These are phyloP conservation scores for Ruditapes philippinarum DNA, from an alignment of 1,140 invertebrate genomes.

Conservation along the genomic window DNA sequence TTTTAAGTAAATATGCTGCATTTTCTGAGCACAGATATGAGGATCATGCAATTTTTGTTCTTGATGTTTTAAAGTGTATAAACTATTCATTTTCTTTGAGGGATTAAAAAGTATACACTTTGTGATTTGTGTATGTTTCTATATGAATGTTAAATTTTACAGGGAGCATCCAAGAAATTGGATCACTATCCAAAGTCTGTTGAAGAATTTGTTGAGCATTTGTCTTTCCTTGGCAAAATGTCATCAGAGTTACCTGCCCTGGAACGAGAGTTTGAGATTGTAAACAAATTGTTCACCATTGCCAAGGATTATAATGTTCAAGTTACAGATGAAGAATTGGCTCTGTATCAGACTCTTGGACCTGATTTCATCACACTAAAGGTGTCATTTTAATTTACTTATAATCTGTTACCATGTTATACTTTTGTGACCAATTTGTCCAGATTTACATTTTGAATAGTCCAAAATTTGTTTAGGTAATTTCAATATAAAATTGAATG, in stretches of 20 bases:
- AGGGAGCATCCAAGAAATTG: slow-evolving; percentile 85
- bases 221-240: slow-evolving; percentile 85
- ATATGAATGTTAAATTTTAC: too few relatives aligned
- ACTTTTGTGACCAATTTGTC: too few relatives aligned
- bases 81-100: background rate
- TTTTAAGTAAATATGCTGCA: too few relatives aligned
- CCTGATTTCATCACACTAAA: slow-evolving; percentile 86
- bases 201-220: slow-evolving; percentile 87
- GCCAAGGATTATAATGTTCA: slow-evolving; percentile 83
- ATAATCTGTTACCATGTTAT: too few relatives aligned
- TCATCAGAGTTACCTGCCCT: slow-evolving; percentile 84
- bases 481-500: too few relatives aligned
- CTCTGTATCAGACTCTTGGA: slow-evolving; percentile 85
- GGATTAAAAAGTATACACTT: background rate
- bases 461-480: too few relatives aligned
- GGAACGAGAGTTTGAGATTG: slow-evolving; percentile 84
- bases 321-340: slow-evolving; percentile 84
- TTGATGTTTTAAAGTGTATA: background rate
- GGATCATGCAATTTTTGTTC: background rate
- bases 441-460: too few relatives aligned
- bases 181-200: slow-evolving; percentile 83
- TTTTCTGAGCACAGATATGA: too few relatives aligned
- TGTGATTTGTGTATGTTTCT: too few relatives aligned
- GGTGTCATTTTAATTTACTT: too few relatives aligned
- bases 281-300: slow-evolving; percentile 85